A percentile compares a stretch with the other conserved stretches of the same genome.
Conservation (phyloP, 2,888 invertebrate species). For the Ormia ochracea region DNA sequence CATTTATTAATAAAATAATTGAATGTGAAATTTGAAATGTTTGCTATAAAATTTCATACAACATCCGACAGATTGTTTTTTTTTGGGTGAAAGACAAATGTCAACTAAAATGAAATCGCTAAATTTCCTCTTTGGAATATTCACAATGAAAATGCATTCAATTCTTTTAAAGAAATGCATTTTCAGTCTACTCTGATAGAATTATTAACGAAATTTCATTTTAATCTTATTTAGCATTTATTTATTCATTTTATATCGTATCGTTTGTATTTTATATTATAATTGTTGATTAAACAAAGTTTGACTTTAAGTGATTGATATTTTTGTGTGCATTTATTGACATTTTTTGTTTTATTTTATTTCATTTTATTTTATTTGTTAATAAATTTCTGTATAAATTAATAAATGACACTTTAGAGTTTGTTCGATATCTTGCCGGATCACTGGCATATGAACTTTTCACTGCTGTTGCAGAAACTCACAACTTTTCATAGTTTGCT, state of each 20-base stretch:
- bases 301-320: conserved; percentile 18
- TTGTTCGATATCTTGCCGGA: not conserved
- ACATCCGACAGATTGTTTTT: too few relatives aligned
- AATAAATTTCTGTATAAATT: conserved; percentile 34
- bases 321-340: conserved; percentile 10
- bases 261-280: conserved; percentile 2
- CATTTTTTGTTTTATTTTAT: too few relatives aligned
- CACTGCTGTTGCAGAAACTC: not conserved
- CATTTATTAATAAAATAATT: too few relatives aligned
- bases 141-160: not conserved
- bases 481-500: not conserved
- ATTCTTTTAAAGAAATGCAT: not conserved
- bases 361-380: conserved; percentile 11
- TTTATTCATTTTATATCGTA: not conserved
- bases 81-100: too few relatives aligned
- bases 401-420: conserved; percentile 14
- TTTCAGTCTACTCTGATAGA: not conserved
- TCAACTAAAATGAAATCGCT: too few relatives aligned
- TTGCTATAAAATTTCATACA: too few relatives aligned
- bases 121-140: not conserved
- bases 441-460: not conserved
- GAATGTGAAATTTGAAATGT: too few relatives aligned
- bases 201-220: not conserved
- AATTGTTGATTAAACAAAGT: conserved; percentile 1
- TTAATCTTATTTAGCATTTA: conserved; percentile 1